Conservation (phyloP, 2,113 vertebrate species). For the Marmota monax region DNA sequence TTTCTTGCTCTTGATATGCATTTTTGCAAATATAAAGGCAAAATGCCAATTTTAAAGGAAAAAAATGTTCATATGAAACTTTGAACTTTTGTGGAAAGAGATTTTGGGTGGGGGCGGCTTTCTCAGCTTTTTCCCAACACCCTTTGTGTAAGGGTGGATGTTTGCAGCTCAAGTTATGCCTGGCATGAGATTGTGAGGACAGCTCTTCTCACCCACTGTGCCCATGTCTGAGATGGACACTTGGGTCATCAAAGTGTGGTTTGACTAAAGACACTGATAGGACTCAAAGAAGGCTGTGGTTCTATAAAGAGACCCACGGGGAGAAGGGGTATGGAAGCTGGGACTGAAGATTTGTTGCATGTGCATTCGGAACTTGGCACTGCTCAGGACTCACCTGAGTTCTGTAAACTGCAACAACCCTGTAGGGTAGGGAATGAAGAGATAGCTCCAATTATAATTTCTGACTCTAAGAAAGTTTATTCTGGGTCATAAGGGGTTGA, state of each 20-base stretch:
- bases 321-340: background rate
- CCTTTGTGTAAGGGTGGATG: background rate
- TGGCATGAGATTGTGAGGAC: background rate
- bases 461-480: background rate
- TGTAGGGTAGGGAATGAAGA: background rate
- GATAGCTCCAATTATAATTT: background rate
- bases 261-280: background rate
- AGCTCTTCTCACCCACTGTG: background rate
- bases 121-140: background rate
- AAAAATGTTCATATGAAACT: background rate
- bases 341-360: background rate
- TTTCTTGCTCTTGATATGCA: background rate
- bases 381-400: background rate
- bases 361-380: background rate
- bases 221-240: background rate
- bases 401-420: background rate
- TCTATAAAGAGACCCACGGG: background rate
- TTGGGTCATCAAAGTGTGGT: background rate
- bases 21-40: background rate
- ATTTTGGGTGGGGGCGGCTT: background rate
- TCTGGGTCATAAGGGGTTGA: background rate
- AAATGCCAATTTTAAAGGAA: constrained; percentile 19
- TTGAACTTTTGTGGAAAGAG: background rate
- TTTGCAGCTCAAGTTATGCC: background rate
- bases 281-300: background rate